Percentiles rank a stretch among this genome's conserved stretches.
These are phyloP conservation scores for Blera fallax DNA, from an alignment of 2,888 invertebrate genomes.

Conservation along the genomic window DNA sequence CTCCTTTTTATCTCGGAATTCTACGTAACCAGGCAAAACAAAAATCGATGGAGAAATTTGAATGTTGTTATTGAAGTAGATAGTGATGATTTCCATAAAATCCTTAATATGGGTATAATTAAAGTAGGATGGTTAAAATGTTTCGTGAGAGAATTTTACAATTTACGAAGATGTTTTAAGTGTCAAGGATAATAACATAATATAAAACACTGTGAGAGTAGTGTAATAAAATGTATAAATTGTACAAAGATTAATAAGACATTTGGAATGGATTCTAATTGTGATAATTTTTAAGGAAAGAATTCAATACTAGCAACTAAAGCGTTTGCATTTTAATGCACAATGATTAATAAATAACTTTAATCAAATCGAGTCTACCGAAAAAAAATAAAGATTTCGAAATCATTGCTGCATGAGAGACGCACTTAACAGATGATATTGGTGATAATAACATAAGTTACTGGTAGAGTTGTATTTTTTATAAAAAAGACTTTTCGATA, in stretches of 20 bases:
- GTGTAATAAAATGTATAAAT: neutral
- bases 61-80: neutral
- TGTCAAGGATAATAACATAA: neutral
- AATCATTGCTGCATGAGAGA: neutral
- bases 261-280: neutral
- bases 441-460: neutral
- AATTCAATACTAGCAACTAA: conserved; percentile 21
- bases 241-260: conserved; percentile 5
- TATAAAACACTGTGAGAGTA: neutral
- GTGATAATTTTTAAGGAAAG: conserved; percentile 1
- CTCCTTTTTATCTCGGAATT: too few species aligned
- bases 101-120: neutral
- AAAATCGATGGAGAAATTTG: too few species aligned
- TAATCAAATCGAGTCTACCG: neutral
- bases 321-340: neutral
- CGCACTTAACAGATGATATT: neutral
- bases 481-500: too few species aligned
- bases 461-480: too few species aligned
- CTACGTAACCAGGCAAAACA: too few species aligned
- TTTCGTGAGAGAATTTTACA: neutral
- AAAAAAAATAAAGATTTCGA: conserved; percentile 8
- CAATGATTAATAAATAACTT: neutral
- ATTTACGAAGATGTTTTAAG: neutral
- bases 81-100: neutral
- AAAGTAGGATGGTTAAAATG: neutral